Percentiles rank a stretch among this genome's conserved stretches.
Conservation (phyloP, 2,888 invertebrate species). For the Timandra comae region DNA sequence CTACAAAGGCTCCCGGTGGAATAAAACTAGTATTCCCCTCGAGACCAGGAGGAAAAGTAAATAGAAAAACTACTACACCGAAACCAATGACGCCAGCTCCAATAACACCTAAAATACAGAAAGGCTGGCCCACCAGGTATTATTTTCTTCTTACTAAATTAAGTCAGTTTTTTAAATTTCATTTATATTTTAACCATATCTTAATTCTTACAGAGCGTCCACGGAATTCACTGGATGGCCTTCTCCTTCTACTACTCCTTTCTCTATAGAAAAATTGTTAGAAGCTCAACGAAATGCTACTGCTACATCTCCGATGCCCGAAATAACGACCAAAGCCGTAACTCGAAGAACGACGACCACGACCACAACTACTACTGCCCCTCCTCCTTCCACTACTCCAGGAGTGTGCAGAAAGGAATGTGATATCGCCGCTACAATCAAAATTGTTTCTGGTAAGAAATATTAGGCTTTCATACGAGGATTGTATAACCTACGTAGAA, state of each 20-base stretch:
- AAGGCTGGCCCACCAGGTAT: constrained; percentile 90
- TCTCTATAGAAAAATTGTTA: constrained; percentile 87
- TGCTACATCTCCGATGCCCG: constrained; percentile 70
- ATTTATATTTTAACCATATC: not conserved
- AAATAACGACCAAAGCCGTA: constrained; percentile 63
- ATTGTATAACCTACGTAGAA: too few relatives aligned
- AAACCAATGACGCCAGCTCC: constrained; percentile 67
- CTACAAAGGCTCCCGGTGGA: constrained; percentile 66
- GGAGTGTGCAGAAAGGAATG: constrained; percentile 87
- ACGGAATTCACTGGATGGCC: constrained; percentile 96
- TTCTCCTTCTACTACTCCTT: constrained; percentile 89
- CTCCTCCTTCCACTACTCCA: constrained; percentile 86
- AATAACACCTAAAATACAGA: constrained; percentile 82
- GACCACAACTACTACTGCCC: constrained; percentile 81
- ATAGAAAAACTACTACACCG: constrained; percentile 78
- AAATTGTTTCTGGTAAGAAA: constrained; percentile 85
- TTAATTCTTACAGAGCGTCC: constrained; percentile 78
- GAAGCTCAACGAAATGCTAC: constrained; percentile 81
- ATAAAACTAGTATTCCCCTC: constrained; percentile 88
- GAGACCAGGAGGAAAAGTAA: constrained; percentile 81
- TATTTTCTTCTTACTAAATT: constrained; percentile 4
- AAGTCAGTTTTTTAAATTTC: not conserved
- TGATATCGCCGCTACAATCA: constrained; percentile 90
- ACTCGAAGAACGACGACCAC: constrained; percentile 73
- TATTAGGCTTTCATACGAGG: too few relatives aligned